phyloP scores from a whole-genome alignment of 2,888 invertebrate species.

The Fragum sueziense region DNA sequence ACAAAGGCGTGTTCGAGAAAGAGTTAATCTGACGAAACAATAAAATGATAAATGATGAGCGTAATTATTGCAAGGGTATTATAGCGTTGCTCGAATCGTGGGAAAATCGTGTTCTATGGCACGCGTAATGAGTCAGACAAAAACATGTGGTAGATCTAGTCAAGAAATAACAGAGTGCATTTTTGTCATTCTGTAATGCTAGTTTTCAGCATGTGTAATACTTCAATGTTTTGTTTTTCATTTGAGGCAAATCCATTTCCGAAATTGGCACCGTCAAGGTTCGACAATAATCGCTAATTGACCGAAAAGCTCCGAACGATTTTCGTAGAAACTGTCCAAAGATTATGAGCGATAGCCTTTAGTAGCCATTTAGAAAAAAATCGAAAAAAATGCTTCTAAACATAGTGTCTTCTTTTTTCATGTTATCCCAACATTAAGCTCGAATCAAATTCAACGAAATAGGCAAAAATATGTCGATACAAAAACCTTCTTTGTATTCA shows the following conservation, averaged over 20 bases:
- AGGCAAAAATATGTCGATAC: too few relatives aligned
- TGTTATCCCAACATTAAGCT: too few relatives aligned
- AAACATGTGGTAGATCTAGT: background rate
- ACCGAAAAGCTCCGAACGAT: too few relatives aligned
- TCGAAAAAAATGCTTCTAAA: too few relatives aligned
- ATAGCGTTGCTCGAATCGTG: background rate
- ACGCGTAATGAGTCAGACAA: slow-evolving; percentile 12
- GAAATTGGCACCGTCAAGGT: background rate
- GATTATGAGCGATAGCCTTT: too few relatives aligned
- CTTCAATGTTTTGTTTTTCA: background rate
- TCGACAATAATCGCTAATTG: background rate
- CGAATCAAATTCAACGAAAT: too few relatives aligned
- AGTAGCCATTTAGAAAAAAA: too few relatives aligned
- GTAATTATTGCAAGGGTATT: slow-evolving; percentile 4
- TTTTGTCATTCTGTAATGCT: background rate
- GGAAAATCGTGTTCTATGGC: background rate
- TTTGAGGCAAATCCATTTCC: background rate
- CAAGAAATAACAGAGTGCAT: background rate
- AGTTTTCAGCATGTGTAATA: background rate
- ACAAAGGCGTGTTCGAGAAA: background rate
- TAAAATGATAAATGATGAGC: slow-evolving; percentile 15
- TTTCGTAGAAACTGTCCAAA: too few relatives aligned
- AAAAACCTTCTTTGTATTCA: too few relatives aligned
- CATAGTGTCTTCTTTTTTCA: too few relatives aligned
- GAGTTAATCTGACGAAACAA: slow-evolving; percentile 1